phyloP scores from a whole-genome alignment of 53 echinoderm and acorn worm genomes.

The Echinarachnius parma region DNA sequence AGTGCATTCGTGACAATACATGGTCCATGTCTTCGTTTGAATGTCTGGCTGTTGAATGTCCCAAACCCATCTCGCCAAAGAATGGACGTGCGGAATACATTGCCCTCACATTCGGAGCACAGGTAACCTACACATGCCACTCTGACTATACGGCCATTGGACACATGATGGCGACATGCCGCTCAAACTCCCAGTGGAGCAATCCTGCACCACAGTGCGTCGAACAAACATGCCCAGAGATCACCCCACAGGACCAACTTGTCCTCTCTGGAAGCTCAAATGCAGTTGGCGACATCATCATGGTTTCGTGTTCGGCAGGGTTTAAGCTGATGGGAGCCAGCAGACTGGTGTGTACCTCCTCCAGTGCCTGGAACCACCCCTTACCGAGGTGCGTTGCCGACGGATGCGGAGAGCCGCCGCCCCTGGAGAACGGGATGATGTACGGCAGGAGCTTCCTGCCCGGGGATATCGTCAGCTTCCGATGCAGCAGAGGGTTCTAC shows the following conservation, averaged over 20 bases:
- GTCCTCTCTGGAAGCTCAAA: not conserved
- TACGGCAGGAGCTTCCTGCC: conserved; percentile 22
- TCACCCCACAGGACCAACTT: conserved; percentile 15
- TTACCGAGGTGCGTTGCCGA: conserved; percentile 40
- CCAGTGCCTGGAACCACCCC: conserved; percentile 62
- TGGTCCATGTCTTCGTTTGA: conserved; percentile 40
- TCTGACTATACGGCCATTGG: conserved; percentile 58
- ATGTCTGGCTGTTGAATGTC: conserved; percentile 61
- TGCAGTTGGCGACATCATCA: conserved; percentile 15
- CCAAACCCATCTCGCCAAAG: conserved; percentile 34
- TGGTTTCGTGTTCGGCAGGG: conserved; percentile 56
- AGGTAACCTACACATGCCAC: conserved; percentile 61
- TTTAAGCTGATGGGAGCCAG: conserved; percentile 47
- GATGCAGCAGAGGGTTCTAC: conserved; percentile 25
- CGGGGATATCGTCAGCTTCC: conserved; percentile 20
- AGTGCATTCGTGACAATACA: conserved; percentile 44
- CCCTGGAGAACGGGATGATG: conserved; percentile 2
- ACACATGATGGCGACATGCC: conserved; percentile 32
- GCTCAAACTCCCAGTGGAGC: conserved; percentile 58
- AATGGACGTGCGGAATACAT: conserved; percentile 50
- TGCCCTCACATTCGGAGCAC: conserved; percentile 24
- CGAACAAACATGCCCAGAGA: conserved; percentile 7
- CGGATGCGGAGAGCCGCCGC: conserved; percentile 29
- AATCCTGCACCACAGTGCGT: conserved; percentile 39
- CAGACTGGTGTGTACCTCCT: conserved; percentile 44